Conservation (phyloP, 2,888 invertebrate species). For the Pyrochroa serraticornis region DNA sequence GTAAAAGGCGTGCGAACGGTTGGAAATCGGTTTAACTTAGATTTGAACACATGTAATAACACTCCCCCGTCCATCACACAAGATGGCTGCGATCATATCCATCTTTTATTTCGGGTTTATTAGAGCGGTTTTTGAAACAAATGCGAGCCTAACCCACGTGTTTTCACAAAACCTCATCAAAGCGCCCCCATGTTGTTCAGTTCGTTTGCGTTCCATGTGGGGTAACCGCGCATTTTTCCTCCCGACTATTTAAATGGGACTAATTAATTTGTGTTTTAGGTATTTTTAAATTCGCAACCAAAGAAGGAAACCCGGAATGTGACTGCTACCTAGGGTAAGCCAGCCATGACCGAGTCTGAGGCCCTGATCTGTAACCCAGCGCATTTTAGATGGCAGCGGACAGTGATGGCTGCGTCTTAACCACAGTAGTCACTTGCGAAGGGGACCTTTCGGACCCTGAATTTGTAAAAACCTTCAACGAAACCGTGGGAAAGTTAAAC, state of each 20-base stretch:
- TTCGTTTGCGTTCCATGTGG: neutral
- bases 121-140: conserved; percentile 18
- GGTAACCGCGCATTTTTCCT: neutral
- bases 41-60: conserved; percentile 59
- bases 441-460: conserved; percentile 88
- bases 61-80: conserved; percentile 59
- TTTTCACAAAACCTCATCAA: too few species aligned
- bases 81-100: conserved; percentile 59
- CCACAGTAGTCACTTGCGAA: conserved; percentile 88
- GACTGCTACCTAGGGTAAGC: conserved; percentile 29
- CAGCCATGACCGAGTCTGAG: conserved; percentile 22
- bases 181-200: too few species aligned
- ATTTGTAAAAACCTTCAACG: conserved; percentile 80
- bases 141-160: conserved; percentile 2
- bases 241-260: neutral
- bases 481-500: conserved; percentile 78
- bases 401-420: conserved; percentile 78
- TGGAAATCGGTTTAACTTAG: conserved; percentile 44
- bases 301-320: conserved; percentile 29
- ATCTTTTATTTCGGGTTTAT: conserved; percentile 60
- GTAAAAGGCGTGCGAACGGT: conserved; percentile 3
- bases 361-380: conserved; percentile 6
- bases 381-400: conserved; percentile 76
- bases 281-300: conserved; percentile 20
- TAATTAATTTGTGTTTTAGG: conserved; percentile 22